A percentile compares a stretch with the other conserved stretches of the same genome.
Evolutionary conservation across 2,888 invertebrate species (phyloP).

Genomic region (Cordilura impudica): DNA sequence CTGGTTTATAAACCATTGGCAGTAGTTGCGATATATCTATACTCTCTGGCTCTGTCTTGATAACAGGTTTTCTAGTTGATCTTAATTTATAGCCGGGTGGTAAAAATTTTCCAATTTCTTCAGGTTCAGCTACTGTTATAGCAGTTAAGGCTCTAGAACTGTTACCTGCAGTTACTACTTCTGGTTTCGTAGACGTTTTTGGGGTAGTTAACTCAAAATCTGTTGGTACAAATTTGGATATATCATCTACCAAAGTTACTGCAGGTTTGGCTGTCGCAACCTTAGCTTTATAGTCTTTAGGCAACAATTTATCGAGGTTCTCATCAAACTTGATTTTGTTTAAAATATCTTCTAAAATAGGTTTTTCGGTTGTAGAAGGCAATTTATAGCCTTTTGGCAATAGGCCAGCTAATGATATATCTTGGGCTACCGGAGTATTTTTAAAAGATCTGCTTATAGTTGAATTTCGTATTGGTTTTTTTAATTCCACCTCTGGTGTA

Average conservation of each 20-base stretch:
- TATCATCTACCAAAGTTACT: slow-evolving; percentile 80
- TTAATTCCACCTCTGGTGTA: slow-evolving; percentile 62
- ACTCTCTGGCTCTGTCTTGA: slow-evolving; percentile 53
- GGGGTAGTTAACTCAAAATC: slow-evolving; percentile 78
- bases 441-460: slow-evolving; percentile 79
- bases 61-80: slow-evolving; percentile 60
- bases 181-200: slow-evolving; percentile 54
- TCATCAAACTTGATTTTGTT: slow-evolving; percentile 75
- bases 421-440: slow-evolving; percentile 80
- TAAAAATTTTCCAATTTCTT: slow-evolving; percentile 82
- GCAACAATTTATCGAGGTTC: slow-evolving; percentile 77
- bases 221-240: slow-evolving; percentile 82
- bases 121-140: slow-evolving; percentile 73
- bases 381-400: slow-evolving; percentile 82
- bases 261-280: slow-evolving; percentile 75
- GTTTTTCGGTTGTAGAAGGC: slow-evolving; percentile 49
- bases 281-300: slow-evolving; percentile 79
- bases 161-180: slow-evolving; percentile 79
- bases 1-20: slow-evolving; percentile 81
- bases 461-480: slow-evolving; percentile 73
- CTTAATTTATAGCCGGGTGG: slow-evolving; percentile 81
- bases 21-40: slow-evolving; percentile 81
- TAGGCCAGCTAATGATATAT: slow-evolving; percentile 78
- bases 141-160: slow-evolving; percentile 50
- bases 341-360: slow-evolving; percentile 70